These are phyloP conservation scores for Brachystomella parvula DNA, from an alignment of 1,140 invertebrate species.

Conservation along the genomic window DNA sequence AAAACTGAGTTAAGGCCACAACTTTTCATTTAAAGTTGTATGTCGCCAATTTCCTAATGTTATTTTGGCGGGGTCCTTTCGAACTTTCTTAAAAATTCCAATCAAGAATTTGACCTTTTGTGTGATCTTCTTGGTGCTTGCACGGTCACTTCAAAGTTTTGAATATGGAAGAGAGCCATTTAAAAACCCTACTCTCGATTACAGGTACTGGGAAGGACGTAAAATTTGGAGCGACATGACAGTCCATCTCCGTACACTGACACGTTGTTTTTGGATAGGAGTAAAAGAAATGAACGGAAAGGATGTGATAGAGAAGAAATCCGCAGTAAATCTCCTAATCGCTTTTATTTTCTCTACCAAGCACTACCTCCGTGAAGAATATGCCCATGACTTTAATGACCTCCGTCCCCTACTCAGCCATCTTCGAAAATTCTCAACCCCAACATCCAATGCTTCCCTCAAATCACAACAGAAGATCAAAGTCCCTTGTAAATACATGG, in stretches of 20 bases:
- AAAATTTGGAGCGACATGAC: conserved; percentile 27
- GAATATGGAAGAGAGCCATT: neutral
- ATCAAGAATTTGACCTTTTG: too few relatives aligned
- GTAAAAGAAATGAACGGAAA: conserved; percentile 14
- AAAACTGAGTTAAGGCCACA: too few relatives aligned
- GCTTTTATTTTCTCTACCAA: conserved; percentile 27
- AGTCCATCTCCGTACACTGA: conserved; percentile 14
- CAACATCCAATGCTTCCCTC: conserved; percentile 10
- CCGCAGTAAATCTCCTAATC: conserved; percentile 25
- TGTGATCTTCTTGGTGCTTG: neutral
- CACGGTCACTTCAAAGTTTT: neutral
- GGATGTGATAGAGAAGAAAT: conserved; percentile 18
- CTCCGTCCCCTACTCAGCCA: conserved; percentile 20
- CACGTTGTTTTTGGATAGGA: conserved; percentile 23
- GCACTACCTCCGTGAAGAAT: conserved; percentile 28
- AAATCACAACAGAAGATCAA: conserved; percentile 2
- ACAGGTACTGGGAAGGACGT: conserved; percentile 31
- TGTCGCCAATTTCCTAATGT: too few relatives aligned
- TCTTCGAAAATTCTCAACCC: conserved; percentile 18
- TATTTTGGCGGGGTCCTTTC: too few relatives aligned
- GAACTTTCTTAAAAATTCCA: too few relatives aligned
- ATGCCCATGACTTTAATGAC: conserved; percentile 22
- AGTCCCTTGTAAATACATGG: neutral
- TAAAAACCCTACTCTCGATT: neutral
- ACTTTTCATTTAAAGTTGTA: too few relatives aligned